A percentile compares a stretch with the other conserved stretches of the same genome.
phyloP scores from a whole-genome alignment of 2,888 invertebrate species.

The Barypeithes pellucidus region DNA sequence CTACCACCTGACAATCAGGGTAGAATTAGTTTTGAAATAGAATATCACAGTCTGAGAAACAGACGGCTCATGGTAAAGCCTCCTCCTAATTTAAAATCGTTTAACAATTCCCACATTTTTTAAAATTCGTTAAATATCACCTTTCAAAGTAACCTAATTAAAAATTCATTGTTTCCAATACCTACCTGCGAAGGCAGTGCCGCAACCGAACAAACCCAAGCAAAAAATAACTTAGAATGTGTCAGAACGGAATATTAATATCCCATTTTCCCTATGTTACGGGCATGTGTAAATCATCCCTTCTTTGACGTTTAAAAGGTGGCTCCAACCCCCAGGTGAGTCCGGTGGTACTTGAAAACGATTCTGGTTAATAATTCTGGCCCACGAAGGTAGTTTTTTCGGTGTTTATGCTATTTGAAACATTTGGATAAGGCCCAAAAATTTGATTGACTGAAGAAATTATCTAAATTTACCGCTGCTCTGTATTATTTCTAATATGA shows the following conservation, averaged over 20 bases:
- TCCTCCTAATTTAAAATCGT: not conserved
- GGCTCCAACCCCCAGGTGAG: slow-evolving; percentile 16
- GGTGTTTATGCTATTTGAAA: not conserved
- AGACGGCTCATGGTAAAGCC: not conserved
- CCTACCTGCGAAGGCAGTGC: slow-evolving; percentile 12
- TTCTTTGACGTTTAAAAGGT: slow-evolving; percentile 33
- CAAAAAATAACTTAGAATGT: slow-evolving; percentile 5
- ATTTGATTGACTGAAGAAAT: too few species aligned
- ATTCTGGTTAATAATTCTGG: slow-evolving; percentile 5
- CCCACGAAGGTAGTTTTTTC: slow-evolving; percentile 4
- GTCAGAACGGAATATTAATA: slow-evolving; percentile 31
- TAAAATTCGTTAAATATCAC: slow-evolving; percentile 6
- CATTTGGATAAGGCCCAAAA: not conserved
- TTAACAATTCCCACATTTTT: slow-evolving; percentile 13
- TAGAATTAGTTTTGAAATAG: too few species aligned
- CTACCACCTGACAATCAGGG: too few species aligned
- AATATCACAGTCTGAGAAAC: too few species aligned
- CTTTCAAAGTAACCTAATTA: slow-evolving; percentile 12
- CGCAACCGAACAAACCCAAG: not conserved
- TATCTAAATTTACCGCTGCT: too few species aligned
- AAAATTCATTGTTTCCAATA: slow-evolving; percentile 4
- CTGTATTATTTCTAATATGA: too few species aligned
- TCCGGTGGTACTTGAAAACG: slow-evolving; percentile 6
- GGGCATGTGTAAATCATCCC: slow-evolving; percentile 34
- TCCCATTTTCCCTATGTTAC: slow-evolving; percentile 21